Evolutionary conservation across 2,888 invertebrate genomes (phyloP), one percentile per base, ranked within the genome.

Genomic region (Eupelmus urozonus): DNA sequence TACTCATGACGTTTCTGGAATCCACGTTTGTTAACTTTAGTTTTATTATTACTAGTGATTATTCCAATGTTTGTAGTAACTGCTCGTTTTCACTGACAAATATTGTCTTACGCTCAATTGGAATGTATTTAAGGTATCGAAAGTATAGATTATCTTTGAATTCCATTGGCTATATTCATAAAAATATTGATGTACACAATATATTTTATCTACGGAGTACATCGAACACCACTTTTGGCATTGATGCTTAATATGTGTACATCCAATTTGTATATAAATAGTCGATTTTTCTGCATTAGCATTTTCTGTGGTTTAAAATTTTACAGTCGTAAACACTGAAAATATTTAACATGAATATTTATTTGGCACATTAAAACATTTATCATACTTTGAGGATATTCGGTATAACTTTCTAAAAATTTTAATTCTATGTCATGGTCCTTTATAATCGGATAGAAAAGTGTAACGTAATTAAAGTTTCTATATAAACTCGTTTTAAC

Each of bases 311-410:
- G n/a, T 45, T 42, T 65, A 13, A 16, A 63, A 62, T 75, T 18
- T 20, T 51, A 80, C 73, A 79, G 79, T 83, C 82, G 81, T 87
- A 87, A 88, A 88, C 87, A 87, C 85, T 87, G 86, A 85, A 86
- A 88, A 83, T 87, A 84, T 82, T 81, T 87, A 89, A 89, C 87
- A 87, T 82, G 85, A 85, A 84, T 87, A 87, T 88, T 88, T n/a
- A n/a, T 89, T 88, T 89, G 89, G 89, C 88, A 89, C 88, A 89
- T 87, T 84, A 87, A 80, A 73, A 89, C 88, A 88, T 82, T 81
- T 57, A 83, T 79, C 60, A 77, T 79, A 81, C 45, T 70, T 42
- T 65, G 29, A 70, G 62, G 77, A 74, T 74, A 78, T n/a, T 53
- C 57, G 42, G 76, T 79, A 81, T 72, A 78, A 80, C 49, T 79